Evolutionary conservation across 1,140 invertebrate species (phyloP), one percentile per base, ranked within the genome.

Genomic region (Dendrolimus punctatus): DNA sequence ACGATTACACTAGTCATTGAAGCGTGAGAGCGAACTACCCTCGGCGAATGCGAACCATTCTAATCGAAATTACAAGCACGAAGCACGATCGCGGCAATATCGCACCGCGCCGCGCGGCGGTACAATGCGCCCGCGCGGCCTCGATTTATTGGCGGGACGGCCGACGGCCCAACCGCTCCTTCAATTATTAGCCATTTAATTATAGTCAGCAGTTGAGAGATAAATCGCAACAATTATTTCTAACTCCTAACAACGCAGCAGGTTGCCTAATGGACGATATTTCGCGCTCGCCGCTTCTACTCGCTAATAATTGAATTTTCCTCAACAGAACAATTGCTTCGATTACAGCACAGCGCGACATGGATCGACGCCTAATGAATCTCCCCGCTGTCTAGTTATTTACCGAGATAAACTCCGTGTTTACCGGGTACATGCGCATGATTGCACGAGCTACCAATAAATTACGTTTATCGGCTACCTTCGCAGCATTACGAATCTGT

Each of bases 311-410:
- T 85, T 83, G 75, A 85, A 85, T 83, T 83, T 83, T 73, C 71
- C 57, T 46, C 23, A 23, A 23, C 64, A 81, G 80, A 85, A 83
- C 82, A 83, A 83, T 85, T 85, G 82, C 80, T 71, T 82, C 82
- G 77, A 85, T 85, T 85, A 83, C 76, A 76, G 72, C 68, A 67
- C 73, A 65, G 71, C 67, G 66, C 73, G 73, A 80, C 80, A 78
- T 71, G 75, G 78, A 83, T 80, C 77, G 81, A 81, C 75, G 77
- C 78, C 79, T 85, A 85, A 85, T 85, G 82, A 85, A 85, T 85
- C 82, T 85, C 75, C 73, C 59, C 62, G 71, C 78, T 83, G 82
- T 83, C 82, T 83, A 83, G 80, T 80, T 85, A 83, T 83, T 85
- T 83, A 82, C 79, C 60, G 66, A 85, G 82, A 85, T 85, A 85